Evolutionary conservation across 2,888 invertebrate genomes (phyloP).

Genomic region (Eilema griseolum): DNA sequence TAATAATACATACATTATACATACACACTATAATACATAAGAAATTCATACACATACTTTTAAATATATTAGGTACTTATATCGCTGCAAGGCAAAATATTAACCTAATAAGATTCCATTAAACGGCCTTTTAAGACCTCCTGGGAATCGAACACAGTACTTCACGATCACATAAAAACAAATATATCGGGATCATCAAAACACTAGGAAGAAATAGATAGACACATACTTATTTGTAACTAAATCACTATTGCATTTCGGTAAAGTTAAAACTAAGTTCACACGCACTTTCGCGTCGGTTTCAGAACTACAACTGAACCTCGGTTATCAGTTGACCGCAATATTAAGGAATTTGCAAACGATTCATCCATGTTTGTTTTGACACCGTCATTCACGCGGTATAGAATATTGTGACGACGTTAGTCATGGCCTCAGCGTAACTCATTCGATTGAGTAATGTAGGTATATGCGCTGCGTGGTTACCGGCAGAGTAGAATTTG

Average conservation of each 20-base stretch:
- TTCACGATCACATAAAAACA: background rate
- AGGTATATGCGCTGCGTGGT: too few relatives aligned
- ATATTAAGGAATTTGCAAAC: conserved; percentile 27
- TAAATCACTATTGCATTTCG: background rate
- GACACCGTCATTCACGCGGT: conserved; percentile 9
- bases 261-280: background rate
- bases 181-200: background rate
- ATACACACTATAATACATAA: too few relatives aligned
- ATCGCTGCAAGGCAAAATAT: too few relatives aligned
- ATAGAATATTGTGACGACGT: conserved; percentile 3
- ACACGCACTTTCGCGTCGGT: background rate
- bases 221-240: too few relatives aligned
- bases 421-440: background rate
- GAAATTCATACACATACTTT: too few relatives aligned
- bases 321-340: conserved; percentile 25
- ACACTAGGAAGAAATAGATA: too few relatives aligned
- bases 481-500: too few relatives aligned
- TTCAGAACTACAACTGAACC: background rate
- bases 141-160: background rate
- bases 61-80: too few relatives aligned
- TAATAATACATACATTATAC: too few relatives aligned
- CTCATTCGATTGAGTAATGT: background rate
- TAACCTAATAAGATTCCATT: too few relatives aligned
- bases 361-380: conserved; percentile 9
- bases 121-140: too few relatives aligned